Conservation (phyloP, 2,888 invertebrate genomes). For the Eupithecia subfuscata region DNA sequence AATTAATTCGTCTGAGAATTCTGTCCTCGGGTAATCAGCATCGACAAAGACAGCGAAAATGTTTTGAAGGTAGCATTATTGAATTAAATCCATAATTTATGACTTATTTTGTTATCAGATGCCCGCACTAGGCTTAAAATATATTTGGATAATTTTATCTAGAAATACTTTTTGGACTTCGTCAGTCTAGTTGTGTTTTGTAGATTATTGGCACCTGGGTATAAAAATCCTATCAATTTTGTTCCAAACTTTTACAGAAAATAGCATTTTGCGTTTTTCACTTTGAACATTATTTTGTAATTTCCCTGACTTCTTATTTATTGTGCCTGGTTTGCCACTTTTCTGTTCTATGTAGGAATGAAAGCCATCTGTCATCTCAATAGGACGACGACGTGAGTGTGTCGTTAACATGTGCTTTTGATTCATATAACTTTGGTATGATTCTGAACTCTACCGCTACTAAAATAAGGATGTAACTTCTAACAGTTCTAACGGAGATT, state of each 20-base stretch:
- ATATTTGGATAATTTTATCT: neutral
- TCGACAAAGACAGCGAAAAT: neutral
- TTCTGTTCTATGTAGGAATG: neutral
- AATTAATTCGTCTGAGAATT: neutral
- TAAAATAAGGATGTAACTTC: constrained; percentile 37
- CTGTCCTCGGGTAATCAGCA: neutral
- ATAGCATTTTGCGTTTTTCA: too few relatives aligned
- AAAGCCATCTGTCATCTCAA: neutral
- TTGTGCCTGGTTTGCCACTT: too few relatives aligned
- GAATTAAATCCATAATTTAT: too few relatives aligned
- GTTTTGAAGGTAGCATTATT: neutral
- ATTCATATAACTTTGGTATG: constrained; percentile 37
- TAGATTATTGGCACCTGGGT: too few relatives aligned
- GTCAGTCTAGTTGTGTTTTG: too few relatives aligned
- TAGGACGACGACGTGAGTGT: neutral
- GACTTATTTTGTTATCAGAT: neutral
- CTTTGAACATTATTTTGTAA: neutral
- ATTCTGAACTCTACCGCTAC: constrained; percentile 37
- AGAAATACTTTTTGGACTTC: neutral
- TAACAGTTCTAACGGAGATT: constrained; percentile 35
- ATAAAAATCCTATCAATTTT: too few relatives aligned
- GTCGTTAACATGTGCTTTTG: constrained; percentile 46
- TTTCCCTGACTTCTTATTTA: neutral
- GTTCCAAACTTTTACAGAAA: too few relatives aligned
- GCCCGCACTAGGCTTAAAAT: neutral